Evolutionary conservation across 2,113 vertebrate genomes (phyloP).

Genomic region (Thamnophis sirtalis): DNA sequence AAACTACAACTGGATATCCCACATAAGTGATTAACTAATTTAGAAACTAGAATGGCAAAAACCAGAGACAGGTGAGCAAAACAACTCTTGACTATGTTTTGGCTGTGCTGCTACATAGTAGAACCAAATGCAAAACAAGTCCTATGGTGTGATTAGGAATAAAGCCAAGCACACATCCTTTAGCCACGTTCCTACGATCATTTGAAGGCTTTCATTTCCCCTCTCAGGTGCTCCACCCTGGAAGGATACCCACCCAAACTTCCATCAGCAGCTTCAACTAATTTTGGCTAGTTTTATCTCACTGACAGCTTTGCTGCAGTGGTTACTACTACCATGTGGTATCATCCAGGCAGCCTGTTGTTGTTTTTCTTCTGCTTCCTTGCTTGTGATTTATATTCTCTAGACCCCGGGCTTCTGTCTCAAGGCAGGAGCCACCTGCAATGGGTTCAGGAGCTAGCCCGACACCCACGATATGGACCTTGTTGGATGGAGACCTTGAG

Average conservation of each 20-base stretch:
- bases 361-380: not conserved
- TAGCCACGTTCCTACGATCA: not conserved
- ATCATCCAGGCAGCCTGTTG: not conserved
- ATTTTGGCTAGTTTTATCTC: not conserved
- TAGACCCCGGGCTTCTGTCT: not conserved
- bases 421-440: constrained; percentile 10
- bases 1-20: not conserved
- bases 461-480: constrained; percentile 23
- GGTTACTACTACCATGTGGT: not conserved
- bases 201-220: not conserved
- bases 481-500: constrained; percentile 22
- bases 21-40: not conserved
- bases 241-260: not conserved
- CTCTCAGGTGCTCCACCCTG: not conserved
- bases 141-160: not conserved
- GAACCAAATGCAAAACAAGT: not conserved
- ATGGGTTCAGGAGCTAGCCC: constrained; percentile 13
- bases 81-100: not conserved
- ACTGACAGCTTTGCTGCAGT: not conserved
- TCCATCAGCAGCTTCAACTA: not conserved
- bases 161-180: not conserved
- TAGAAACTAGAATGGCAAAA: not conserved
- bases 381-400: not conserved
- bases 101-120: not conserved
- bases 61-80: not conserved